These are phyloP conservation scores for Ardeotis arabs DNA, from an alignment of 2,113 vertebrate genomes.

Conservation along the genomic window DNA sequence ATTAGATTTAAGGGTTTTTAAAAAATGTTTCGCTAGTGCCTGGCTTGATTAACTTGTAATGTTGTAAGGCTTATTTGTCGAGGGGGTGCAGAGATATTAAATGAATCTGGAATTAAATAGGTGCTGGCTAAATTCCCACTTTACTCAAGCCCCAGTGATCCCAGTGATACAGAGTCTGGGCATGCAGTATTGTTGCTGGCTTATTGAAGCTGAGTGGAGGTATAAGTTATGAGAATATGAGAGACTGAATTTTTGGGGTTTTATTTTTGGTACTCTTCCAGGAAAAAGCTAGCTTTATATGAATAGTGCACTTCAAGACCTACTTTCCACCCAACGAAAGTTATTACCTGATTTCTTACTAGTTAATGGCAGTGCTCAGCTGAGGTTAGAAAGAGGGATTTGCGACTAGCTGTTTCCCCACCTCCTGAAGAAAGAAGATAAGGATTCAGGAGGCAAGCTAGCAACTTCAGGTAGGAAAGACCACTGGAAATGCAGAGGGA, in stretches of 20 bases:
- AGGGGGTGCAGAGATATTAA: constrained; percentile 30
- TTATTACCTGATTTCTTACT: neutral
- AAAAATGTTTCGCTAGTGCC: neutral
- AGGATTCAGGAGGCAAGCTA: neutral
- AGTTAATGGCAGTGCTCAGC: neutral
- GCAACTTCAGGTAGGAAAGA: neutral
- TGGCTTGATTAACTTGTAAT: constrained; percentile 23
- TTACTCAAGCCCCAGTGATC: constrained; percentile 35
- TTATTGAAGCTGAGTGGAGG: constrained; percentile 14
- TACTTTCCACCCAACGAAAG: neutral
- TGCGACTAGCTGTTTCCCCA: neutral
- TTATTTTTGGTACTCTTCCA: constrained; percentile 26
- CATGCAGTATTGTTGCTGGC: neutral
- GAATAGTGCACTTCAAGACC: neutral
- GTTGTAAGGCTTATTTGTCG: constrained; percentile 50
- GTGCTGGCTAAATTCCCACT: constrained; percentile 39
- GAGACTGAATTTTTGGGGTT: neutral
- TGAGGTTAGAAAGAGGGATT: neutral
- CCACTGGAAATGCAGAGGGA: neutral
- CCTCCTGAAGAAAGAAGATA: neutral
- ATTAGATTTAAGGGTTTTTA: constrained; percentile 7
- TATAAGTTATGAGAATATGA: neutral
- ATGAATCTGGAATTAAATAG: constrained; percentile 51
- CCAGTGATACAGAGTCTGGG: neutral
- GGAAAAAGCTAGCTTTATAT: neutral